Base-by-base conservation (phyloP, 2,888 invertebrate genomes). In the Eudiplozoon nipponicum region DNA sequence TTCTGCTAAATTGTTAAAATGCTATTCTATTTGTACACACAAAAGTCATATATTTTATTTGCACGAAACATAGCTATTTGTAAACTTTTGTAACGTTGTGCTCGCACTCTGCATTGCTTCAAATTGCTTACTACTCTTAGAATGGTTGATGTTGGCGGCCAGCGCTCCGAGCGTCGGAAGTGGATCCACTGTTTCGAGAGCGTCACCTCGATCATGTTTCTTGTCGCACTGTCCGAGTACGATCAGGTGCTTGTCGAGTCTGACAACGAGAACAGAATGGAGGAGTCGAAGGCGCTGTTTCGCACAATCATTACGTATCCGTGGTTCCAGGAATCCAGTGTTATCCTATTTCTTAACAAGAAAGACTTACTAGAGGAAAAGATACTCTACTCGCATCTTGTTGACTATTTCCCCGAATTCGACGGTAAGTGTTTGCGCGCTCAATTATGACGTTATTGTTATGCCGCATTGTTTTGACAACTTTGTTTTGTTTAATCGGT, bases 151-250 rank as follows among this genome's bases (percentile, higher is more conserved):
- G 94, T 98, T 51, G 94, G 94, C 47, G 78, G 94, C 53, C 94
- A 94, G 69, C 70, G 90, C 67, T 90, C 90, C 50, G 90, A 94
- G 67, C 71, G 94, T 71, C 73, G 90, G 68, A 94, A 94, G 70
- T 94, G 94, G 90, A 94, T 94, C 58, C 90, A 86, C 65, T 94
- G 94, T 71, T 98, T 98, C 66, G 94, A 94, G 67, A 94, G 90
- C 65, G 94, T 98, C 61, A 94, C 90, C 65, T 90, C 90, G 62
- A 94, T 94, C 67, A 98, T 98, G 70, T 94, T 94, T 70, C 72
- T 98, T 70, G 94, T 94, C 67, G 90, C 94, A 62, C 72, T 94
- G 68, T 86, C 86, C 68, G 66, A 66, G 55, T 66, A 65, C 50
- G 65, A 66, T 52, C 65, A 66, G 53, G 64, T 86, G 67, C 70